Percentiles rank a stretch among this genome's conserved stretches.
Conservation (phyloP, 2,888 invertebrate species). For the Leucania comma region DNA sequence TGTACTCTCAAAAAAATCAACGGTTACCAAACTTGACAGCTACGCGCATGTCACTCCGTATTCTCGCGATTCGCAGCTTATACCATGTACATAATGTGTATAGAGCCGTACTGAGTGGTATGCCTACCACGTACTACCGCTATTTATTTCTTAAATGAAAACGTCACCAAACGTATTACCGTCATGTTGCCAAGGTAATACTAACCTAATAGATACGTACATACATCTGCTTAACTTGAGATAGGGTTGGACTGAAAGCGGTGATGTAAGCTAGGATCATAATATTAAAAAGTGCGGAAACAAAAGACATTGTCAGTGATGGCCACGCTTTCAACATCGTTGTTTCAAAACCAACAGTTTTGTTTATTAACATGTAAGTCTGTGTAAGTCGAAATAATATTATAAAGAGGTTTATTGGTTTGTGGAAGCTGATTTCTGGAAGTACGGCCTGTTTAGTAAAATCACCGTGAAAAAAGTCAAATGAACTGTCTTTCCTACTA, state of each 20-base stretch:
- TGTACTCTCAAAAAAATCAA: neutral
- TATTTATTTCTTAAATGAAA: conserved; percentile 59
- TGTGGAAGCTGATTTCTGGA: too few relatives aligned
- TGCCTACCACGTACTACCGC: conserved; percentile 43
- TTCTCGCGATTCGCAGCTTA: neutral
- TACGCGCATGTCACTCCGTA: conserved; percentile 5
- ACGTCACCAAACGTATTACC: conserved; percentile 56
- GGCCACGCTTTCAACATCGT: neutral
- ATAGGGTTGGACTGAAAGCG: conserved; percentile 26
- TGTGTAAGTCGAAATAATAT: too few relatives aligned
- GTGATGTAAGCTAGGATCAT: too few relatives aligned
- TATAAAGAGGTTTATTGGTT: too few relatives aligned
- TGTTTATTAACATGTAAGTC: too few relatives aligned
- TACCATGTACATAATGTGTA: neutral
- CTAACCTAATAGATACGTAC: conserved; percentile 57
- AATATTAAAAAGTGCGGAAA: neutral
- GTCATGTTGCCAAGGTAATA: conserved; percentile 56
- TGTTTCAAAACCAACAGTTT: neutral
- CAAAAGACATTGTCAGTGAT: neutral
- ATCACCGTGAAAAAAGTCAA: too few relatives aligned
- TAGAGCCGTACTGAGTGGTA: neutral
- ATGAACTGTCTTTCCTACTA: too few relatives aligned
- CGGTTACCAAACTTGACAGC: neutral
- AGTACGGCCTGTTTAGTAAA: too few relatives aligned
- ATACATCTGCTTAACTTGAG: conserved; percentile 55